A percentile compares a stretch with the other conserved stretches of the same genome.
Conservation (phyloP, 2,797 vertebrate genomes). For the Lacerta bilineata region DNA sequence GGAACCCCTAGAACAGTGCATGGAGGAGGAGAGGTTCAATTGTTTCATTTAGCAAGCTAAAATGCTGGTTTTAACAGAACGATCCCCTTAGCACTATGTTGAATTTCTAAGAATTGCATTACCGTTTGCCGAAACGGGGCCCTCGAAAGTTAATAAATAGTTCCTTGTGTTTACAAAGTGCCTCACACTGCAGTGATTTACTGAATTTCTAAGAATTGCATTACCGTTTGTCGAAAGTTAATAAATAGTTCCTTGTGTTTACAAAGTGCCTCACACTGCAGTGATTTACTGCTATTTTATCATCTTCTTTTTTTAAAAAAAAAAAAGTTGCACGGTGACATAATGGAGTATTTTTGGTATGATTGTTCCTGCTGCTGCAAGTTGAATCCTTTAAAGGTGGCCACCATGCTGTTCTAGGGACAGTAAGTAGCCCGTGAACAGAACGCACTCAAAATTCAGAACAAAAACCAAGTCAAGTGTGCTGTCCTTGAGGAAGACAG, state of each 20-base stretch:
- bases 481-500: neutral
- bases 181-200: constrained; percentile 37
- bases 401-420: neutral
- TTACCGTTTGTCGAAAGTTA: constrained; percentile 17
- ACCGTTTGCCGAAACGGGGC: too few species aligned
- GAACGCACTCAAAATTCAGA: constrained; percentile 11
- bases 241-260: constrained; percentile 21
- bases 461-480: neutral
- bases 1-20: too few species aligned
- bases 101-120: constrained; percentile 38
- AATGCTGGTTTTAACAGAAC: too few species aligned
- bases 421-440: neutral
- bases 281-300: constrained; percentile 35
- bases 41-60: too few species aligned
- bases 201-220: constrained; percentile 42
- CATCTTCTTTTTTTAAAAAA: neutral
- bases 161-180: constrained; percentile 14
- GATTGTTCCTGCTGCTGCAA: constrained; percentile 18
- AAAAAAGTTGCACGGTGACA: neutral
- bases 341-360: neutral
- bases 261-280: constrained; percentile 6
- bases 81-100: too few species aligned
- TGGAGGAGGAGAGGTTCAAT: too few species aligned
- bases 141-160: constrained; percentile 35
- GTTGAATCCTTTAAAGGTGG: constrained; percentile 21